These are phyloP conservation scores for Chamaea fasciata DNA, from an alignment of 2,113 vertebrate genomes.

Conservation along the genomic window DNA sequence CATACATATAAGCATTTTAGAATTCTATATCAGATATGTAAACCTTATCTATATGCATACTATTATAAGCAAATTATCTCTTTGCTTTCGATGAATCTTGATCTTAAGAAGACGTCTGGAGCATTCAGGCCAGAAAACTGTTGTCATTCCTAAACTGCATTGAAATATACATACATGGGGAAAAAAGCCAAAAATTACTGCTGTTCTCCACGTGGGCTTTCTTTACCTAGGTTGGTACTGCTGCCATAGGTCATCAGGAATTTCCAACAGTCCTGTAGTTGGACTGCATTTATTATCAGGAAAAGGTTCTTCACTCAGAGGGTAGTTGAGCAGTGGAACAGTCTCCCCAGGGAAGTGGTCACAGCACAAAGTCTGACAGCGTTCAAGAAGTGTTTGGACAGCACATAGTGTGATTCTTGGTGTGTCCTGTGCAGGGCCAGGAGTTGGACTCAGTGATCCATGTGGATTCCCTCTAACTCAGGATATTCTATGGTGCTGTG, in stretches of 20 bases:
- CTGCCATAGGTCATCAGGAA: neutral
- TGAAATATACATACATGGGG: neutral
- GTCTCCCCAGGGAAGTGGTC: neutral
- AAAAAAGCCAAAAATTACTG: neutral
- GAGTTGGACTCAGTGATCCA: neutral
- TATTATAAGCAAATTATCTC: neutral
- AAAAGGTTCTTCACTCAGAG: neutral
- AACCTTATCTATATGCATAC: neutral
- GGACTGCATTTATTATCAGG: neutral
- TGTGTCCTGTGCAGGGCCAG: neutral
- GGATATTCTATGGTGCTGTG: neutral
- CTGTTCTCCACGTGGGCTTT: neutral
- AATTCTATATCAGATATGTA: neutral
- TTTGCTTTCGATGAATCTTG: neutral
- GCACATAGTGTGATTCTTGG: neutral
- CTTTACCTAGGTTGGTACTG: neutral
- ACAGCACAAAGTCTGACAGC: neutral
- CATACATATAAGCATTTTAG: neutral
- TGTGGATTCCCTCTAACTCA: neutral
- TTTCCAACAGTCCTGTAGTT: neutral
- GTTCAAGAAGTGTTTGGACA: neutral
- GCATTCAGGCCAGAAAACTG: neutral
- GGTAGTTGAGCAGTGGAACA: neutral
- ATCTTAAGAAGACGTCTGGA: neutral
- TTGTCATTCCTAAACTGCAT: neutral